Conservation (phyloP, 2,113 vertebrate species). For the Plestiodon gilberti region DNA sequence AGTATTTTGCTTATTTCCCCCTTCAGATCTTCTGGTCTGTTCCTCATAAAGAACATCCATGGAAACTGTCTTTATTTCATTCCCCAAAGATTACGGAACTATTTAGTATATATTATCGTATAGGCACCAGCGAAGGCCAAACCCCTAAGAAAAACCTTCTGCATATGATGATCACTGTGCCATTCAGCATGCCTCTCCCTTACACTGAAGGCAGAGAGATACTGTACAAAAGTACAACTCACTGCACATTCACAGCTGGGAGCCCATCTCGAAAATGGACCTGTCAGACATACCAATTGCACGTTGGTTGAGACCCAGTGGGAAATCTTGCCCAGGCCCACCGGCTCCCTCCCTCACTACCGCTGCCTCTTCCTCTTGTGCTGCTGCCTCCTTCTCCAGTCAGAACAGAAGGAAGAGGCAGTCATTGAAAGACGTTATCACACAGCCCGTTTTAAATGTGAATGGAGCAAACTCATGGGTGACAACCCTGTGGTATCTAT, state of each 20-base stretch:
- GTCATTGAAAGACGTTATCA: no score
- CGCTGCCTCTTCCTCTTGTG: background rate
- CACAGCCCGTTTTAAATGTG: no score
- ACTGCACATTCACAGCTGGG: background rate
- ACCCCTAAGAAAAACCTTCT: background rate
- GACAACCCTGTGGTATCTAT: no score
- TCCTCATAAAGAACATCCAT: background rate
- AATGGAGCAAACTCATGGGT: no score
- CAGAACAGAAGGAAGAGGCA: no score
- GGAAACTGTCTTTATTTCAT: background rate
- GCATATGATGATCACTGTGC: background rate
- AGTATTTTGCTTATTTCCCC: background rate
- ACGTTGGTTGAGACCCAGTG: background rate
- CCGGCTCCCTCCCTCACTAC: background rate
- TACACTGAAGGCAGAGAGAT: background rate
- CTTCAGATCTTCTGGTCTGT: background rate
- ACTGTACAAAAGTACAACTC: background rate
- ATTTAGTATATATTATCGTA: background rate
- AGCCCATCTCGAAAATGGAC: background rate
- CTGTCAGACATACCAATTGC: background rate
- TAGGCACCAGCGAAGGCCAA: background rate
- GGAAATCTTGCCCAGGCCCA: background rate
- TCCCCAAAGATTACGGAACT: background rate
- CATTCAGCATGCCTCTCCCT: background rate
- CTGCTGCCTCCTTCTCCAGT: background rate